phyloP scores from a whole-genome alignment of 2,113 vertebrate genomes.

The Scomber japonicus region DNA sequence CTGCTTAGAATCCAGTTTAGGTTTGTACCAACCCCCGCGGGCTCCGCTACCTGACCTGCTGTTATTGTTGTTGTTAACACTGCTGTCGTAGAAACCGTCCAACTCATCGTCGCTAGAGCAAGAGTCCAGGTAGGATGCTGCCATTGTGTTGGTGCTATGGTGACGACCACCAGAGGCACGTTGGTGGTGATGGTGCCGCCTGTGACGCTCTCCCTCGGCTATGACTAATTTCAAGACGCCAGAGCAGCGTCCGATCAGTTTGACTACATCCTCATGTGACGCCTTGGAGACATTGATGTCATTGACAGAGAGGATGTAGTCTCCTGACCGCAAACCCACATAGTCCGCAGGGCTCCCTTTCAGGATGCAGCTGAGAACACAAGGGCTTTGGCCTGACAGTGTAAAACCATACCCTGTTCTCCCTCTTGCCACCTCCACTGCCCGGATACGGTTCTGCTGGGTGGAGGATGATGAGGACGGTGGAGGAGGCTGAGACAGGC shows the following conservation, averaged over 20 bases:
- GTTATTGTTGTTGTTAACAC: slow-evolving; percentile 81
- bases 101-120: slow-evolving; percentile 96
- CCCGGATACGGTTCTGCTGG: slow-evolving; percentile 84
- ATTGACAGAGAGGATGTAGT: slow-evolving; percentile 93
- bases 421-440: slow-evolving; percentile 94
- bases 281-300: slow-evolving; percentile 95
- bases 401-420: slow-evolving; percentile 96
- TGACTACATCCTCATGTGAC: slow-evolving; percentile 97
- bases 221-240: slow-evolving; percentile 93
- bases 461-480: slow-evolving; percentile 30
- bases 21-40: slow-evolving; percentile 86
- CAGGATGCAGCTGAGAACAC: slow-evolving; percentile 92
- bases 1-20: slow-evolving; percentile 92
- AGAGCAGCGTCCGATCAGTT: slow-evolving; percentile 94
- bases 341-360: slow-evolving; percentile 96
- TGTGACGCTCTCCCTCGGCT: slow-evolving; percentile 84
- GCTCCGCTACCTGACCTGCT: slow-evolving; percentile 65
- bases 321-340: slow-evolving; percentile 92
- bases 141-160: slow-evolving; percentile 66
- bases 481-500: slow-evolving; percentile 42
- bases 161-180: slow-evolving; percentile 58
- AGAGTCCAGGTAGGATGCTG: slow-evolving; percentile 83
- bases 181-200: slow-evolving; percentile 73
- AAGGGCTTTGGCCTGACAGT: slow-evolving; percentile 94
- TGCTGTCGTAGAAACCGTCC: slow-evolving; percentile 87